These are phyloP conservation scores for Thamnaconus septentrionalis DNA, from an alignment of 2,113 vertebrate species.

Conservation along the genomic window DNA sequence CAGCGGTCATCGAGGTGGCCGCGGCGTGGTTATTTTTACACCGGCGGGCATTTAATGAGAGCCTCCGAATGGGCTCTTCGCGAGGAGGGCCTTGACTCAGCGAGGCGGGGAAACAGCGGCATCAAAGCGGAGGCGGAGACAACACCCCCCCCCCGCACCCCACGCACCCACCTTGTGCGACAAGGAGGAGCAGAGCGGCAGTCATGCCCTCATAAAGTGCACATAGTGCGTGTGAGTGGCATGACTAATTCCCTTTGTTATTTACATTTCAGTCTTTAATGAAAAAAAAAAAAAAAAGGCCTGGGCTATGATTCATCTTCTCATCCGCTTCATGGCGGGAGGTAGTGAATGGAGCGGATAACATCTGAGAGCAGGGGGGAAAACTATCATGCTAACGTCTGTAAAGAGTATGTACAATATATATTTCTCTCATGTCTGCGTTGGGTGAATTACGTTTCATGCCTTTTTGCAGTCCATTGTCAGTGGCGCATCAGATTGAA, in stretches of 20 bases:
- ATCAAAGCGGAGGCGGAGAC: conserved; percentile 1
- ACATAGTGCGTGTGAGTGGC: background rate
- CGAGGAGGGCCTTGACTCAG: conserved; percentile 8
- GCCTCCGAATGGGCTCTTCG: conserved; percentile 18
- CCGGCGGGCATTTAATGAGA: conserved; percentile 25
- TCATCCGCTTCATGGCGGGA: conserved; percentile 2
- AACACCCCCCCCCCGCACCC: background rate
- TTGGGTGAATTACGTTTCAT: no score
- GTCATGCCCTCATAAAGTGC: background rate
- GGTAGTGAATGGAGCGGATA: background rate
- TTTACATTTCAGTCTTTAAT: background rate
- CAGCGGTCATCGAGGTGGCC: conserved; percentile 44
- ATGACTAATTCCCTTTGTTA: background rate
- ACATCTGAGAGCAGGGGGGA: background rate
- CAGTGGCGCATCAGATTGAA: no score
- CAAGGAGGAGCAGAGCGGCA: background rate
- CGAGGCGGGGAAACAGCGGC: conserved; percentile 2
- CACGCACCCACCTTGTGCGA: background rate
- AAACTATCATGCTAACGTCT: no score
- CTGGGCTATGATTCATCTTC: conserved; percentile 3
- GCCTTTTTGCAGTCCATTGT: no score
- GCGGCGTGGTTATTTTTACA: conserved; percentile 58
- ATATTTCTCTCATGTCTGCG: no score
- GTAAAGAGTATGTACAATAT: no score
- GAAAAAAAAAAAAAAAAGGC: no score